Conservation (phyloP, 2,113 vertebrate species). For the Melanotaenia duboulayi region DNA sequence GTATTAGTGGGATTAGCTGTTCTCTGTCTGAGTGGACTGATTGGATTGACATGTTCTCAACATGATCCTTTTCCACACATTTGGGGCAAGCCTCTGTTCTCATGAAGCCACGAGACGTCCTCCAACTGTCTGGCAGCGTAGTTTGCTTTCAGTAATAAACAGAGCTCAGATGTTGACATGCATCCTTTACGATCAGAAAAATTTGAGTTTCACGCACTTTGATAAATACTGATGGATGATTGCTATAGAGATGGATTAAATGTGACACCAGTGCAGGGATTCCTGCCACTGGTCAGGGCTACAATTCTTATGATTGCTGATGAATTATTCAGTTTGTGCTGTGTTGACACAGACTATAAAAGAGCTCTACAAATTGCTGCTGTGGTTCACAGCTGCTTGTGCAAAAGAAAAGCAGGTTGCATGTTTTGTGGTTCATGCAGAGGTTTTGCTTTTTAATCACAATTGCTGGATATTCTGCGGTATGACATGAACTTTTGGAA, state of each 20-base stretch:
- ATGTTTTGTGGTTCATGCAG: not conserved
- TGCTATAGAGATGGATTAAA: constrained; percentile 17
- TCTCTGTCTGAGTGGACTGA: constrained; percentile 67
- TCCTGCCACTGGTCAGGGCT: constrained; percentile 7
- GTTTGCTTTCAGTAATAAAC: constrained; percentile 4
- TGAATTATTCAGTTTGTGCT: constrained; percentile 41
- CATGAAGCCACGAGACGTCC: not conserved
- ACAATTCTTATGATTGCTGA: constrained; percentile 3
- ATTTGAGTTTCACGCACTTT: constrained; percentile 19
- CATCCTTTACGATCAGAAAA: constrained; percentile 1
- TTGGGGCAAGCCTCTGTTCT: constrained; percentile 26
- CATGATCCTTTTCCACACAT: constrained; percentile 48
- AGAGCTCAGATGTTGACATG: not conserved
- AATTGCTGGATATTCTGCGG: too few relatives aligned
- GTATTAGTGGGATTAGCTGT: constrained; percentile 73
- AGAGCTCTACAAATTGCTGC: constrained; percentile 19
- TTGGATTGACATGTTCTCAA: constrained; percentile 58
- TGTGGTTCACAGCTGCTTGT: constrained; percentile 15
- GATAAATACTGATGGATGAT: constrained; percentile 27
- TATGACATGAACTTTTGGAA: too few relatives aligned
- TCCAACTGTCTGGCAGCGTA: not conserved
- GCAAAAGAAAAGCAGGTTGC: not conserved
- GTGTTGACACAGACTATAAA: not conserved
- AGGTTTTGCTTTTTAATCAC: too few relatives aligned
- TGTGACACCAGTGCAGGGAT: constrained; percentile 22